These are phyloP conservation scores for Acanthacorydalis orientalis DNA, from an alignment of 2,888 invertebrate genomes.

Conservation along the genomic window DNA sequence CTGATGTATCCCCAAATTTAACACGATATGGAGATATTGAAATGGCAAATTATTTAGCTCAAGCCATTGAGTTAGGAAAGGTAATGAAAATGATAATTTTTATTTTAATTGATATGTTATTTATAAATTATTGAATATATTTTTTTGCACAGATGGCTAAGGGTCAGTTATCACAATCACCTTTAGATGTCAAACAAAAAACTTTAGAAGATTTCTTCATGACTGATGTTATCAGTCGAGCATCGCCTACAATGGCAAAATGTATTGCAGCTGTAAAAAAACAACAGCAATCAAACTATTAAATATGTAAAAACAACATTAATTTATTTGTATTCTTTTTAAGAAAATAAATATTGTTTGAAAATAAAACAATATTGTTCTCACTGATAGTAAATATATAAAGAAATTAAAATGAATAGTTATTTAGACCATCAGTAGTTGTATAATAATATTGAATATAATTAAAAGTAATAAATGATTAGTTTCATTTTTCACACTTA, in stretches of 20 bases:
- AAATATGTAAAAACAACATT: neutral
- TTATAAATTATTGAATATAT: neutral
- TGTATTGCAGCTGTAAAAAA: conserved; percentile 84
- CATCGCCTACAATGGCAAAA: conserved; percentile 97
- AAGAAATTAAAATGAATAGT: too few species aligned
- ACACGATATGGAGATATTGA: conserved; percentile 71
- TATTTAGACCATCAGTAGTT: too few species aligned
- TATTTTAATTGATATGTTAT: neutral
- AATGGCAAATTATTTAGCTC: conserved; percentile 65
- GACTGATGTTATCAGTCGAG: conserved; percentile 92
- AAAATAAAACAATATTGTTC: too few species aligned
- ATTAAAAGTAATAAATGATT: too few species aligned
- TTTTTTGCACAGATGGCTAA: neutral
- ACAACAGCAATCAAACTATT: conserved; percentile 14
- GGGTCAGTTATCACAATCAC: conserved; percentile 10
- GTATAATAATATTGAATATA: too few species aligned
- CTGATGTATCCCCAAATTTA: conserved; percentile 78
- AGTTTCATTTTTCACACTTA: too few species aligned
- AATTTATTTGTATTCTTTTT: too few species aligned
- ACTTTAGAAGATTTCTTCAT: conserved; percentile 76
- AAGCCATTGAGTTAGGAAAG: conserved; percentile 57
- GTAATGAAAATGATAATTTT: conserved; percentile 22
- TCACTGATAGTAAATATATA: too few species aligned
- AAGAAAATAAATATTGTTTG: too few species aligned
- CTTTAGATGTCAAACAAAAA: conserved; percentile 57